A percentile compares a stretch with the other conserved stretches of the same genome.
phyloP scores from a whole-genome alignment of 2,113 vertebrate species.

The Nyctereutes procyonoides region DNA sequence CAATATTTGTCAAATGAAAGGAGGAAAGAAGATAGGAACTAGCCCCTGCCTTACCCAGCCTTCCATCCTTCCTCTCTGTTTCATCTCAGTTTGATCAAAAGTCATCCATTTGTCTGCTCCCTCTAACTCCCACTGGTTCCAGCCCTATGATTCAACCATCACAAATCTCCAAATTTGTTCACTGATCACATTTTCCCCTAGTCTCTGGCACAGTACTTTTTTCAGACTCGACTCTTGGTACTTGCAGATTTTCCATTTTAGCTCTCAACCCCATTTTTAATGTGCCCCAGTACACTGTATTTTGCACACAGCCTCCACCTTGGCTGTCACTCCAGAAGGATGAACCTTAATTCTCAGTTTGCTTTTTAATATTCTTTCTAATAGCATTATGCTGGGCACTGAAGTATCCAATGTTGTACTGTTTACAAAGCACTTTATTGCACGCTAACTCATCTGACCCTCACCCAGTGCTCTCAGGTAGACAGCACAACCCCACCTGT shows the following conservation, averaged over 20 bases:
- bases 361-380: constrained; percentile 40
- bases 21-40: neutral
- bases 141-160: constrained; percentile 16
- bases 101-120: neutral
- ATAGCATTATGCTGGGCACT: neutral
- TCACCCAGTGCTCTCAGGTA: neutral
- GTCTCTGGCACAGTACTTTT: neutral
- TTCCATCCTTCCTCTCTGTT: neutral
- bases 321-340: neutral
- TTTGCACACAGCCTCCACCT: neutral
- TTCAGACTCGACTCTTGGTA: constrained; percentile 43
- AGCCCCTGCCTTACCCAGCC: neutral
- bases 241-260: constrained; percentile 26
- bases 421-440: neutral
- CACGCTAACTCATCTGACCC: constrained; percentile 4
- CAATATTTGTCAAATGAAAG: neutral
- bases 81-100: constrained; percentile 24
- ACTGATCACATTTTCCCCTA: constrained; percentile 22
- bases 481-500: neutral
- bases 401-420: neutral
- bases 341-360: constrained; percentile 26
- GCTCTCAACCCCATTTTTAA: neutral
- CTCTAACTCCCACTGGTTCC: neutral
- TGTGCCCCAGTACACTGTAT: neutral
- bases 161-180: neutral